A percentile compares a stretch with the other conserved stretches of the same genome.
Evolutionary conservation across 2,113 vertebrate species (phyloP).

Genomic region (Oenanthe oenanthe): DNA sequence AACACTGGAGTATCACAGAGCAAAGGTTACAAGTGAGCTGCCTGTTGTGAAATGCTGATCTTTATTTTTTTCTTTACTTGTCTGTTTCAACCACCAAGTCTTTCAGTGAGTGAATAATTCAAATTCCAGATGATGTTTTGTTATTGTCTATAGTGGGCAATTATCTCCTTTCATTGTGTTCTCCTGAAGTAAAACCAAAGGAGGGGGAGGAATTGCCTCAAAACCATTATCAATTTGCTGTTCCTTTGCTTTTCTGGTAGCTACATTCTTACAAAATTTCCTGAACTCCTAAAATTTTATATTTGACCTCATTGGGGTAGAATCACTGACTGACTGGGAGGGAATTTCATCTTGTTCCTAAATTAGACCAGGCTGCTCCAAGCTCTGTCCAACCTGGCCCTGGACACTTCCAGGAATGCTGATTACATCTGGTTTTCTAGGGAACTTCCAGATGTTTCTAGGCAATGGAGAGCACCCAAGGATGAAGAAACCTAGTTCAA

Average conservation of each 20-base stretch:
- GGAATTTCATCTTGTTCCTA: not conserved
- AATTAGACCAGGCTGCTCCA: accelerated
- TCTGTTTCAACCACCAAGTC: not conserved
- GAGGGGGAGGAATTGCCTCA: not conserved
- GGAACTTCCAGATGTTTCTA: not conserved
- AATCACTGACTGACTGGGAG: not conserved
- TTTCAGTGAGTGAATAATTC: not conserved
- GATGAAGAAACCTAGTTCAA: not conserved
- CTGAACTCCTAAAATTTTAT: accelerated
- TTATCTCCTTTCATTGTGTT: not conserved
- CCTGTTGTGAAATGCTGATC: not conserved
- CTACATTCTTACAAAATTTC: not conserved
- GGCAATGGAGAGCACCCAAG: not conserved
- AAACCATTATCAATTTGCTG: not conserved
- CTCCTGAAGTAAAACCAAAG: not conserved
- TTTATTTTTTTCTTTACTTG: not conserved
- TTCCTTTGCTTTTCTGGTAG: not conserved
- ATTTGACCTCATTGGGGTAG: not conserved
- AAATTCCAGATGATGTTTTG: not conserved
- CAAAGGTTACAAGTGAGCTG: not conserved
- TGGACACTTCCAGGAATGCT: not conserved
- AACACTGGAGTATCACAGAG: not conserved
- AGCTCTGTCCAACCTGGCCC: not conserved
- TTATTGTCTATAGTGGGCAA: not conserved
- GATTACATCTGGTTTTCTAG: not conserved